A percentile compares a stretch with the other conserved stretches of the same genome.
phyloP scores from a whole-genome alignment of 2,797 vertebrate genomes.

The Scyliorhinus canicula region DNA sequence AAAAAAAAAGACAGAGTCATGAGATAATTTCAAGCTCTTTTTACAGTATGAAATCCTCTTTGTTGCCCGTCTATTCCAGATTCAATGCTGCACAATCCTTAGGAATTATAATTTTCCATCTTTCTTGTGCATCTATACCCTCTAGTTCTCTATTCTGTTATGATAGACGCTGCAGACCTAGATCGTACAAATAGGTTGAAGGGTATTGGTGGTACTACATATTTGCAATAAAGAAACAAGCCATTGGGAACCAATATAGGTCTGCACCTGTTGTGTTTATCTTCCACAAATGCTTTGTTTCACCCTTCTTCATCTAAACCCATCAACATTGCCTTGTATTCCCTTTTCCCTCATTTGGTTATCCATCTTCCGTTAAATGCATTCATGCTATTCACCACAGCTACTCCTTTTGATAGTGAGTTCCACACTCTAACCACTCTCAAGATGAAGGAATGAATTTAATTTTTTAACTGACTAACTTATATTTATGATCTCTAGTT shows the following conservation, averaged over 20 bases:
- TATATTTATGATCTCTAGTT: background rate
- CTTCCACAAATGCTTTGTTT: too few species aligned
- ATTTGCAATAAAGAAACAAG: background rate
- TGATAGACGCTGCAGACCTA: background rate
- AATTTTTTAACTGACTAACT: background rate
- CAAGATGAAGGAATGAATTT: background rate
- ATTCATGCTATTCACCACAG: too few species aligned
- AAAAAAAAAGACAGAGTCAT: too few species aligned
- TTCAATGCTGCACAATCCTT: background rate
- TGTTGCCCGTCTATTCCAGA: background rate
- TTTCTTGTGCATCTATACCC: background rate
- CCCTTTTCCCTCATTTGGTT: background rate
- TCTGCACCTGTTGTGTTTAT: background rate
- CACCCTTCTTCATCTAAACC: too few species aligned
- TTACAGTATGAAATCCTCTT: background rate
- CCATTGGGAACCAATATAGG: too few species aligned
- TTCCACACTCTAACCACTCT: too few species aligned
- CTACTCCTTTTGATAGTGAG: too few species aligned
- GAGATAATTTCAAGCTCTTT: background rate
- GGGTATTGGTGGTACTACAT: background rate
- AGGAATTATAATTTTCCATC: background rate
- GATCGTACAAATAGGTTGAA: background rate
- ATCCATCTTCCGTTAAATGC: background rate
- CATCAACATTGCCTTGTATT: too few species aligned
- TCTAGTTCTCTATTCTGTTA: background rate